Base-by-base conservation (phyloP, 2,888 invertebrate species). In the Hydrotaea diabolus region DNA sequence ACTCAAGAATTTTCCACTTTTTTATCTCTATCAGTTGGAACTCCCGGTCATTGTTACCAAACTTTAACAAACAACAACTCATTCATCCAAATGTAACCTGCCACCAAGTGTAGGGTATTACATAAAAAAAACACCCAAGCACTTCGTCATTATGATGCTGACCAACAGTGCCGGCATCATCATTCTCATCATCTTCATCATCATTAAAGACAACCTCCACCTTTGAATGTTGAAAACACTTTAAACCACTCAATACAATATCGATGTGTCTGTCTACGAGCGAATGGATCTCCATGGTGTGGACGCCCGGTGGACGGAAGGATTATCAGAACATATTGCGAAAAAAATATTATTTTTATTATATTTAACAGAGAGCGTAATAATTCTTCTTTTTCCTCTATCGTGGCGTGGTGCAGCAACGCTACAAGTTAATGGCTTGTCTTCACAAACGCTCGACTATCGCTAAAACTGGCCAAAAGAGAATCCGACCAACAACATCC, bases 361-460 rank as follows among this genome's bases (percentile, higher is more conserved):
- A 89, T 88, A 89, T 89, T 89, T 88, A 88, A 88, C 88, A 87
- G 88, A 88, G 87, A 90, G 89, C 89, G 90, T 90, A 90, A 90
- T 90, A 90, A 91, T 90, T 91, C 91, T 89, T 89, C 43, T 23
- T 11, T 46, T n/a, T 55, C 15, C 15, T 13, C 7, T 15, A 13
- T 9, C 43, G 19, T 19, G 53, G 31, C 46, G 43, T n/a, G 59
- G 19, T 31, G 9, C 15, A 17, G 17, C 43, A 43, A 21, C 66
- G 66, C 77, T 77, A 69, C 62, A 78, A 81, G 75, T 81, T 81
- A 81, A 79, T 84, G 84, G 84, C 59, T 64, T 79, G 76, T 76
- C 84, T 79, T 71, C 57, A 77, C 59, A 80, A 79, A 73, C 8
- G 5, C 19, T 39, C 21, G 19, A 21, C 74, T 49, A 9, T 39